Percentiles rank a stretch among this genome's conserved stretches.
Conservation (phyloP, 2,888 invertebrate genomes). For the Coremacera marginata region DNA sequence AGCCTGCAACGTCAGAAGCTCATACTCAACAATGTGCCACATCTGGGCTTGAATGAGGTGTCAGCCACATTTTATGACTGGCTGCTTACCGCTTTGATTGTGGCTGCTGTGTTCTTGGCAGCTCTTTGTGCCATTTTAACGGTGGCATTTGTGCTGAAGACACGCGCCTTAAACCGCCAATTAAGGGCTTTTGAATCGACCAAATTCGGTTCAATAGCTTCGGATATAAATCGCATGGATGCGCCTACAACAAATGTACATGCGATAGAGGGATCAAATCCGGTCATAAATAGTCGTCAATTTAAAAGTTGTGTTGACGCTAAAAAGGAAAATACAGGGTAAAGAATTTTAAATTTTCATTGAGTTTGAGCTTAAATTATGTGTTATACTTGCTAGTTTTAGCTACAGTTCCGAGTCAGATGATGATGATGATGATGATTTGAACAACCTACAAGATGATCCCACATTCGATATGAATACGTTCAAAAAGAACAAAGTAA, state of each 20-base stretch:
- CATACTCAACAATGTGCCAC: conserved; percentile 70
- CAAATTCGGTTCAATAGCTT: conserved; percentile 75
- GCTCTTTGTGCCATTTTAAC: conserved; percentile 72
- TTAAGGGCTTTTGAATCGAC: conserved; percentile 75
- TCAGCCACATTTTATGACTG: conserved; percentile 67
- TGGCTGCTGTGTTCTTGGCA: conserved; percentile 71
- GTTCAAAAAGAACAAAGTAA: conserved; percentile 35
- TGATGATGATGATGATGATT: conserved; percentile 70
- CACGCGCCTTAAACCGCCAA: conserved; percentile 72
- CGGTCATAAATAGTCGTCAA: conserved; percentile 74
- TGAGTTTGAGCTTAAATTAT: neutral
- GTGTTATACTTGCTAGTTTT: neutral
- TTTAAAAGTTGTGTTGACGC: neutral
- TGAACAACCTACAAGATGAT: conserved; percentile 77
- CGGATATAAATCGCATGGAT: conserved; percentile 70
- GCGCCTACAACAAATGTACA: conserved; percentile 80
- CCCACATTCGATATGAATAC: conserved; percentile 62
- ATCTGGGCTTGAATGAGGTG: conserved; percentile 57
- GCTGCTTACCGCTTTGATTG: conserved; percentile 72
- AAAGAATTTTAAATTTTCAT: neutral
- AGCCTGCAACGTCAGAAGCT: conserved; percentile 66
- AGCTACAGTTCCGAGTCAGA: conserved; percentile 71
- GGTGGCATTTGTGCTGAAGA: conserved; percentile 72
- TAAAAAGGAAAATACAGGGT: neutral
- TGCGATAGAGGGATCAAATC: conserved; percentile 79